Evolutionary conservation across 2,113 vertebrate genomes (phyloP), one percentile per base, ranked within the genome.

Genomic region (Gavia stellata): DNA sequence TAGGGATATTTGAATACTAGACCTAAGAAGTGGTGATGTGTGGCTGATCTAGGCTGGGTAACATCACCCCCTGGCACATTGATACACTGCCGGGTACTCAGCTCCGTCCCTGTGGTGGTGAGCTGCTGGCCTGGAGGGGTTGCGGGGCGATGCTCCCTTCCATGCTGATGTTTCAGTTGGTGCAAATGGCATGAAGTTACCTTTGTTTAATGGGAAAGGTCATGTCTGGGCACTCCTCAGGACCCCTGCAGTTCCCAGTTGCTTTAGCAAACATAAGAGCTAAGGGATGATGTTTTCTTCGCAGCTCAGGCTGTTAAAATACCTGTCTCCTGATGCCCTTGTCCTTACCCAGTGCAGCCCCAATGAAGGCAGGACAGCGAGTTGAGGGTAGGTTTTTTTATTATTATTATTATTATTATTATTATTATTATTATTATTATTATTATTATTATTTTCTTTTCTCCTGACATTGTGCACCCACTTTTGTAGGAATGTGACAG

Each of bases 51-150:
- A 40, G 49, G 53, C 42, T 36, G 58, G 49, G 44, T 74, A 33
- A 20, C 28, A 52, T 49, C 52, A 45, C 1, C 49, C n/a, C 36
- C 49, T 17, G 28, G 45, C 21, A 38, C 4, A 0, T 3, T 10
- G n/a, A 42, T 10, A 18, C 17, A 17, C 8, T 0, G 0, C 16
- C 0, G 1, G 0, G 2, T 34, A 31, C 80, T 71, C 1, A 0
- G 26, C 61, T 65, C 50, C 1, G 1, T 34, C 61, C 55, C 79
- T 7, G 4, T 4, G 38, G 52, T 26, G 68, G 26, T 0, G 1
- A 75, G 74, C 67, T 85, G 68, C 50, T 63, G 70, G 55, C 52
- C 58, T 7, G 53, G 26, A 68, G 38, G 9, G 26, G 15, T 9
- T 61, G n/a, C 4, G 77, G n/a, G 49, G 44, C 0, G 0, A 25